Conservation (phyloP, 2,797 vertebrate species). For the Bradypus variegatus region DNA sequence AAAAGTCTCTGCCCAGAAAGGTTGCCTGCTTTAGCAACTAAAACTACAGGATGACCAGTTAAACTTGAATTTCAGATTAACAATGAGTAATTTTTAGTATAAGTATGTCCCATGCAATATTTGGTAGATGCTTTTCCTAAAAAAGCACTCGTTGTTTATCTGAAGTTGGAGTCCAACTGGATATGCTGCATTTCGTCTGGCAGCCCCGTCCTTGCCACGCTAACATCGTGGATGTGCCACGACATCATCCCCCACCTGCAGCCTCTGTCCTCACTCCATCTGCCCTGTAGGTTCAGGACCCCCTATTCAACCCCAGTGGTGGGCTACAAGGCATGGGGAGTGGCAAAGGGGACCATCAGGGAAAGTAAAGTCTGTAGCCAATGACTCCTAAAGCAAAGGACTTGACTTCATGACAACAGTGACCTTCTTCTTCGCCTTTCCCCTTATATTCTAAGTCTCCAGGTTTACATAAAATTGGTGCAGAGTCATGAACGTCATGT, state of each 20-base stretch:
- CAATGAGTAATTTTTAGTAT: neutral
- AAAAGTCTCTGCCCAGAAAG: neutral
- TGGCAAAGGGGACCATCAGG: no score
- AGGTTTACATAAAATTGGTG: neutral
- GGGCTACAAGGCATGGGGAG: neutral
- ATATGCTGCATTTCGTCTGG: neutral
- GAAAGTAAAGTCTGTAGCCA: neutral
- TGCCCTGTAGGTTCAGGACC: neutral
- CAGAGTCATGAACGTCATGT: neutral
- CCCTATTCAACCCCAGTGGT: neutral
- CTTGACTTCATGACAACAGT: accelerated
- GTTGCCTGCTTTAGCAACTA: neutral
- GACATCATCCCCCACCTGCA: no score
- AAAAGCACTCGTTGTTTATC: neutral
- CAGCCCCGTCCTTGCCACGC: accelerated
- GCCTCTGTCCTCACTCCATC: neutral
- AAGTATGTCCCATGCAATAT: neutral
- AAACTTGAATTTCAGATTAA: neutral
- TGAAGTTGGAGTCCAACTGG: neutral
- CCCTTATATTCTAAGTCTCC: neutral
- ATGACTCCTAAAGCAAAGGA: neutral
- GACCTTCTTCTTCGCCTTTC: no score
- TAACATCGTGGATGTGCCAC: accelerated
- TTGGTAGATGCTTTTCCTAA: neutral
- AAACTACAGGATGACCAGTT: neutral